Percentiles rank a stretch among this genome's conserved stretches.
phyloP scores from a whole-genome alignment of 1,140 invertebrate species.

The Drosophila takahashii region DNA sequence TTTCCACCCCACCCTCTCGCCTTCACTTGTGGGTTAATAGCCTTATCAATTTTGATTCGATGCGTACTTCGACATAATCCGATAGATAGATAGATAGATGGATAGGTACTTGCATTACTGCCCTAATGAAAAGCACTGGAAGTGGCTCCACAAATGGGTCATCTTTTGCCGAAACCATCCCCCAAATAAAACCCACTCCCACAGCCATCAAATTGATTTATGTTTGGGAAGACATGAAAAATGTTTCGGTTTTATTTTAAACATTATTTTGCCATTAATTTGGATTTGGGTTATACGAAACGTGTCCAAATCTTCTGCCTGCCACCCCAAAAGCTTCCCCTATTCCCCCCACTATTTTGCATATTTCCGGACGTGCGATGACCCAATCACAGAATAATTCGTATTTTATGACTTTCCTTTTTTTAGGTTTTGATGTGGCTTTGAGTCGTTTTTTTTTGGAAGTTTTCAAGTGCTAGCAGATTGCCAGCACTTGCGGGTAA shows the following conservation, averaged over 20 bases:
- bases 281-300: conserved; percentile 33
- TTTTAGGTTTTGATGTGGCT: background rate
- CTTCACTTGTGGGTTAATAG: conserved; percentile 38
- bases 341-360: conserved; percentile 23
- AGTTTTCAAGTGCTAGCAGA: conserved; percentile 38
- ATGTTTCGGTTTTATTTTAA: conserved; percentile 46
- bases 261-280: conserved; percentile 53
- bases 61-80: conserved; percentile 23
- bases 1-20: background rate
- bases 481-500: conserved; percentile 44
- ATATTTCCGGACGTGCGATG: conserved; percentile 52
- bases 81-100: conserved; percentile 12
- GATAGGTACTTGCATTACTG: conserved; percentile 20
- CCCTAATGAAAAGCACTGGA: background rate
- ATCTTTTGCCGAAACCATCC: conserved; percentile 1
- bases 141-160: conserved; percentile 14
- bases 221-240: conserved; percentile 37
- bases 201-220: conserved; percentile 34
- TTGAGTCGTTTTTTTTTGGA: background rate
- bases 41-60: conserved; percentile 65
- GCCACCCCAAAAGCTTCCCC: background rate
- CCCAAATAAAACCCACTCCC: conserved; percentile 4
- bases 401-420: conserved; percentile 33
- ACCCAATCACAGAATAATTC: conserved; percentile 46
- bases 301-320: conserved; percentile 17